Evolutionary conservation across 2,888 invertebrate species (phyloP).

Genomic region (Aphodius granarius): DNA sequence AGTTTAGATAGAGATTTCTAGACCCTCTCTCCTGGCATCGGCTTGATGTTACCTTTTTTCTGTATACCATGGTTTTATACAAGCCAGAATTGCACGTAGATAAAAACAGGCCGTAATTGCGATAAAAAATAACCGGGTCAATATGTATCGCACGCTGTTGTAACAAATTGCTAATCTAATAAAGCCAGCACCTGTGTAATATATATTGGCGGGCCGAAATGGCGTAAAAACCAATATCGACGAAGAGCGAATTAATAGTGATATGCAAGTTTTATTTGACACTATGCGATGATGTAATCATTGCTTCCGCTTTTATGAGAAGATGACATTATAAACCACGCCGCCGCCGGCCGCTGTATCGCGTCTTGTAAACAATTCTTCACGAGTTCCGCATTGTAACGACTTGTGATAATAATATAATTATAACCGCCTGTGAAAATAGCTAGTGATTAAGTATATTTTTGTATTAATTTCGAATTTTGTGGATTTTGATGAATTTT

Average conservation of each 20-base stretch:
- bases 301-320: not conserved
- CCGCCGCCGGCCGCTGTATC: not conserved
- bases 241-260: not conserved
- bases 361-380: not conserved
- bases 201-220: not conserved
- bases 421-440: not conserved
- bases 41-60: not conserved
- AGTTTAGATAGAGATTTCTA: too few species aligned
- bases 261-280: not conserved
- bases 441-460: too few species aligned
- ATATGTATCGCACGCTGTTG: not conserved
- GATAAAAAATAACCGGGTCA: not conserved
- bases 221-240: not conserved
- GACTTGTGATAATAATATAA: not conserved
- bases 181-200: not conserved
- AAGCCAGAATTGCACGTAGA: not conserved
- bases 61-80: not conserved
- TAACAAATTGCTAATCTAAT: not conserved
- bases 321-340: not conserved
- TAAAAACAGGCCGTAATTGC: not conserved
- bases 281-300: not conserved
- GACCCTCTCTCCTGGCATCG: too few species aligned
- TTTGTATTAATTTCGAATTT: too few species aligned
- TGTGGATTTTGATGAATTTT: not conserved
- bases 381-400: not conserved